These are phyloP conservation scores for Scaptodrosophila latifasciaeformis DNA, from an alignment of 2,888 invertebrate species.

Conservation along the genomic window DNA sequence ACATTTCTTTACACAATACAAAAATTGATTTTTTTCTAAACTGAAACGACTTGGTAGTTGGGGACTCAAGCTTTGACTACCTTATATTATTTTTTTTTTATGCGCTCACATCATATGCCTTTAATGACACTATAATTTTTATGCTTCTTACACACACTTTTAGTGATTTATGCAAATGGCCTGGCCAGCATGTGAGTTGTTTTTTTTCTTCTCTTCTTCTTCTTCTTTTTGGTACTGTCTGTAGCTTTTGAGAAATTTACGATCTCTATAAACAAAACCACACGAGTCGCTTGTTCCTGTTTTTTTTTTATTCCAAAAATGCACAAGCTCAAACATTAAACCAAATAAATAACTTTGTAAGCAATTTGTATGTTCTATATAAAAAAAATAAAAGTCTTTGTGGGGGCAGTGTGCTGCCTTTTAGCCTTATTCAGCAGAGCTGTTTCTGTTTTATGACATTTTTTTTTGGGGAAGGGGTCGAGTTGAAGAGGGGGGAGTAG, in stretches of 20 bases:
- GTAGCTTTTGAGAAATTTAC: slow-evolving; percentile 3
- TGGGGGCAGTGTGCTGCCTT: no score
- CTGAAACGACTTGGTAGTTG: background rate
- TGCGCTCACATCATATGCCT: slow-evolving; percentile 6
- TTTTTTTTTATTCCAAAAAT: slow-evolving; percentile 6
- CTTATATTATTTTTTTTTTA: no score
- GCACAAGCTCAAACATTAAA: slow-evolving; percentile 17
- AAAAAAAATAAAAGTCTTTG: no score
- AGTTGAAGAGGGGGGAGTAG: slow-evolving; percentile 7
- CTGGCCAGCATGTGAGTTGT: background rate
- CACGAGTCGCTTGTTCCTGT: background rate
- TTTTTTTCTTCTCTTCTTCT: no score
- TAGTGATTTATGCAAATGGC: slow-evolving; percentile 40
- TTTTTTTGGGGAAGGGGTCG: background rate
- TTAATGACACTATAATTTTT: slow-evolving; percentile 30
- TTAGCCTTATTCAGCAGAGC: slow-evolving; percentile 16
- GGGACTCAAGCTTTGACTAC: background rate
- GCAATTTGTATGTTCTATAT: slow-evolving; percentile 16
- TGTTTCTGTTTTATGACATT: no score
- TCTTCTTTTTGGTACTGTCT: no score
- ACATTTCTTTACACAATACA: background rate
- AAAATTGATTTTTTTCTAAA: slow-evolving; percentile 2
- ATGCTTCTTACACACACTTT: slow-evolving; percentile 18
- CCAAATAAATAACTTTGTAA: slow-evolving; percentile 19
- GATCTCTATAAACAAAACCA: slow-evolving; percentile 21